phyloP scores from a whole-genome alignment of 1,140 invertebrate species.

The Drosophila nebulosa region DNA sequence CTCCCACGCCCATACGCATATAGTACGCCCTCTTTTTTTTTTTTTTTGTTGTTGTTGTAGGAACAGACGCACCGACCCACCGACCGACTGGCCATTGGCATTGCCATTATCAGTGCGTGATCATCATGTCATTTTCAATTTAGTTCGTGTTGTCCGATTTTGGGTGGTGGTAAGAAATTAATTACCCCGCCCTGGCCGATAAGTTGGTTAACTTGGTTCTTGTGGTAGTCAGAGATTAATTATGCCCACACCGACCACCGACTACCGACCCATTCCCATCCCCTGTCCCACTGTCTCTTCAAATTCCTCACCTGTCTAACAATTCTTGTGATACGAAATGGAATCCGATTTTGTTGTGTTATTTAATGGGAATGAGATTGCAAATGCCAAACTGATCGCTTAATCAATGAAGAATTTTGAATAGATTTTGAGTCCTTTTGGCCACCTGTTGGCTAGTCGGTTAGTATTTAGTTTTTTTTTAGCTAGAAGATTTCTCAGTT shows the following conservation, averaged over 20 bases:
- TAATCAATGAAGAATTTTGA: too few species aligned
- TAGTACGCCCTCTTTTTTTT: background rate
- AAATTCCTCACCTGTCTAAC: background rate
- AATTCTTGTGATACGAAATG: background rate
- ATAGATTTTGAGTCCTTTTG: too few species aligned
- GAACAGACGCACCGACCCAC: background rate
- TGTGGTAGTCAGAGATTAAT: constrained; percentile 26
- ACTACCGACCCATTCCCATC: background rate
- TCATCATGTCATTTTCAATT: constrained; percentile 60
- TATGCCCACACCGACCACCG: background rate
- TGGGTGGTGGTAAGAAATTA: constrained; percentile 41
- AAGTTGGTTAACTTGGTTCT: constrained; percentile 16
- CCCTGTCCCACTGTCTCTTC: background rate
- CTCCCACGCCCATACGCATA: background rate
- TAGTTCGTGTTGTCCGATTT: constrained; percentile 31
- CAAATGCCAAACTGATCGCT: background rate
- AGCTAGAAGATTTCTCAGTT: background rate
- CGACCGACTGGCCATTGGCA: constrained; percentile 17
- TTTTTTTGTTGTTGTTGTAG: too few species aligned
- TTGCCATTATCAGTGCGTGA: constrained; percentile 62
- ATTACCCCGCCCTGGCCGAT: constrained; percentile 54
- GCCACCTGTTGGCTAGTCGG: background rate
- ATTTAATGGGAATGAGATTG: background rate
- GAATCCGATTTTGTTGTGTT: background rate
- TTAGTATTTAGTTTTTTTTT: too few species aligned